Evolutionary conservation across 2,797 vertebrate species (phyloP), one percentile per base, ranked within the genome.

Genomic region (Microcaecilia unicolor): DNA sequence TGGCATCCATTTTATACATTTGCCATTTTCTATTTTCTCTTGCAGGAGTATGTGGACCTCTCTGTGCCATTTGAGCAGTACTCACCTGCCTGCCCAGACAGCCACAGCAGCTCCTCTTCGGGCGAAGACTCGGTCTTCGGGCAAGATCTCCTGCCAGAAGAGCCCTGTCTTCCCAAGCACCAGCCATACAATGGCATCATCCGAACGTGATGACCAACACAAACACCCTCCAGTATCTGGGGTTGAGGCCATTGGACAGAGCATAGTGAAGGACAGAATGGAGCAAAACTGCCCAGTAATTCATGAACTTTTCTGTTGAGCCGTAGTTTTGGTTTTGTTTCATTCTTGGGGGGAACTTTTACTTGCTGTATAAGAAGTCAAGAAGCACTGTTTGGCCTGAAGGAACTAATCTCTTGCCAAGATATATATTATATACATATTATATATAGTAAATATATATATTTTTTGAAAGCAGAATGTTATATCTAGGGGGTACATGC

Each of bases 1-100:
- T n/a, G n/a, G n/a, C n/a, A n/a, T n/a, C n/a, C n/a, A n/a, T n/a
- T n/a, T n/a, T n/a, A n/a, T n/a, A n/a, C n/a, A n/a, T n/a, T n/a
- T n/a, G n/a, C n/a, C n/a, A n/a, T n/a, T n/a, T 8, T 24, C 25
- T 14, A 17, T 32, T 28, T 31, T 55, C 46, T 34, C 30, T 22
- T 36, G 8, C 71, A 91, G 89, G 89, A 91, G 50, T 91, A 91
- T 64, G 71, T 92, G 55, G 96, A 99, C 77, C 83, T 99, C 44
- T 96, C 92, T 0, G 93, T 90, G 55, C 88, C 93, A 18, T 97
- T 98, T 1, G 96, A 99, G 72, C 94, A 97, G 76, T 97, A 99
- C 70, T 99, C 95, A 0, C 96, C 96, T 0, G 85, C 88, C 1
- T 91, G 93, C 54, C 93, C 88, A 63, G 95, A 98, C 75, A 92